Evolutionary conservation across 2,797 vertebrate species (phyloP).

Genomic region (Ceyx erithaca): DNA sequence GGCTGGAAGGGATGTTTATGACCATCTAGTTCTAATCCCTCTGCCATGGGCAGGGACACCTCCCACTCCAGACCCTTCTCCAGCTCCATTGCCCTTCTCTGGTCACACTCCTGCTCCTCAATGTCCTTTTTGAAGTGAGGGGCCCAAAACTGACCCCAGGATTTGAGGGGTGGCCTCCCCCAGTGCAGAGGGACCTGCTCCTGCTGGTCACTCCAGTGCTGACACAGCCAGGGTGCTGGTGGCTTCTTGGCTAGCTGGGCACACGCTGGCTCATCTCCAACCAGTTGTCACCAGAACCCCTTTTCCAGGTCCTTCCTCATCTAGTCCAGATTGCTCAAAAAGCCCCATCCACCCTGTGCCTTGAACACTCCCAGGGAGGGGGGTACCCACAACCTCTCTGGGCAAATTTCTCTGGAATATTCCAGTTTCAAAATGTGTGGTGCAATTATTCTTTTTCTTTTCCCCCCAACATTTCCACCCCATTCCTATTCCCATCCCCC

Average conservation of each 20-base stretch:
- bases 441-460: neutral
- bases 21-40: accelerated
- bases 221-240: too few relatives aligned
- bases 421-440: accelerated
- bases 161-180: too few relatives aligned
- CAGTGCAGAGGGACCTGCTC: too few relatives aligned
- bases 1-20: neutral
- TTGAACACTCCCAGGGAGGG: neutral
- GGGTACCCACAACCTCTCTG: neutral
- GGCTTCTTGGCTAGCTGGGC: too few relatives aligned
- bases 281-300: too few relatives aligned
- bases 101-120: too few relatives aligned
- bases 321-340: neutral
- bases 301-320: neutral
- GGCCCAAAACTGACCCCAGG: too few relatives aligned
- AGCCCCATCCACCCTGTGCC: neutral
- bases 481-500: neutral
- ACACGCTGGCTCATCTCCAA: too few relatives aligned
- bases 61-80: too few relatives aligned
- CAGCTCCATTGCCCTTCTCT: too few relatives aligned
- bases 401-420: neutral
- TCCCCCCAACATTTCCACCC: neutral
- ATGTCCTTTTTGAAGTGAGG: too few relatives aligned
- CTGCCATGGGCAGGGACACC: neutral
- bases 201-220: too few relatives aligned